Conservation (phyloP, 2,797 vertebrate species). For the Fistularia tabacaria region DNA sequence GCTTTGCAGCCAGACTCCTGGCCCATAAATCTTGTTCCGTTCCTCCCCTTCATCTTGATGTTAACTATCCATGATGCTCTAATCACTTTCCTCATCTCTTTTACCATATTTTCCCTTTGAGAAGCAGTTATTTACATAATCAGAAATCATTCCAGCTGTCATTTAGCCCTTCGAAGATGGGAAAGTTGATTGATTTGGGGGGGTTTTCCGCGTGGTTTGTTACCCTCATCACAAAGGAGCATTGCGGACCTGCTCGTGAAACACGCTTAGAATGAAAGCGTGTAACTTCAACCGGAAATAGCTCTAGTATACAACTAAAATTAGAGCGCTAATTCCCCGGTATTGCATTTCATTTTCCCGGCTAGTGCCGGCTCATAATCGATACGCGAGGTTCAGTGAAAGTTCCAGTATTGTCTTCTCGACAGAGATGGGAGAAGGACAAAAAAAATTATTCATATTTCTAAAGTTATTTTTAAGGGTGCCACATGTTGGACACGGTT, state of each 20-base stretch:
- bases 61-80: conserved; percentile 58
- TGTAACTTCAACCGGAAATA: no score
- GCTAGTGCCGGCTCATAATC: no score
- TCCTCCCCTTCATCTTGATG: conserved; percentile 48
- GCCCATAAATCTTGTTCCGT: conserved; percentile 46
- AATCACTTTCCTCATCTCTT: conserved; percentile 53
- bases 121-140: conserved; percentile 64
- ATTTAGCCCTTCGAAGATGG: conserved; percentile 38
- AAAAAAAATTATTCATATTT: no score
- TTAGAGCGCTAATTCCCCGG: no score
- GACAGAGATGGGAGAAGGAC: background rate
- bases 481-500: no score
- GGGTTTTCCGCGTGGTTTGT: conserved; percentile 5
- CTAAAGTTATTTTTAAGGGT: no score
- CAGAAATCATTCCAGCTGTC: conserved; percentile 51
- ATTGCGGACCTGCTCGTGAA: conserved; percentile 3
- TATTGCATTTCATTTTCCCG: no score
- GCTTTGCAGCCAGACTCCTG: conserved; percentile 33
- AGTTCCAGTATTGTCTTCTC: no score
- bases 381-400: no score
- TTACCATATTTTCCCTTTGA: conserved; percentile 41
- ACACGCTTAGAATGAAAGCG: no score
- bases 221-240: conserved; percentile 11
- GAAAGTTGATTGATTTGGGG: conserved; percentile 11
- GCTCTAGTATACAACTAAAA: no score